These are phyloP conservation scores for Phanerotoma sp. DNA, from an alignment of 2,888 invertebrate species.

Conservation along the genomic window DNA sequence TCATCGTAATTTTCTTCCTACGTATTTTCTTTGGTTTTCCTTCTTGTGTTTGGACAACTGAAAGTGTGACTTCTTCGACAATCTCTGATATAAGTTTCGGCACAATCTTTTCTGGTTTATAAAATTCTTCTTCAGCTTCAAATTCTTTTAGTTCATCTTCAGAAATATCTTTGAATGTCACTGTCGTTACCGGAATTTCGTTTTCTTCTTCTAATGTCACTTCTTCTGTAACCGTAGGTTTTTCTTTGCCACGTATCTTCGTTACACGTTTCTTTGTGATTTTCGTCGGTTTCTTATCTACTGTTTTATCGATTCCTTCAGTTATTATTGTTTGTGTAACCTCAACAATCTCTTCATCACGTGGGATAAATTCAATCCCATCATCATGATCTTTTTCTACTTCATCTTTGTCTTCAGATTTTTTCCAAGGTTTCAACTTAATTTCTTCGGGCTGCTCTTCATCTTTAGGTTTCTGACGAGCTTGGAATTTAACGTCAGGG, in stretches of 20 bases:
- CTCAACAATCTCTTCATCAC: conserved; percentile 36
- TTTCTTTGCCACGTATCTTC: conserved; percentile 48
- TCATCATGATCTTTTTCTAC: conserved; percentile 40
- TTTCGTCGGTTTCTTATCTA: conserved; percentile 44
- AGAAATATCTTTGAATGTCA: conserved; percentile 42
- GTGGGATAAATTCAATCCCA: conserved; percentile 34
- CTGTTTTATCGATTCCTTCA: conserved; percentile 35
- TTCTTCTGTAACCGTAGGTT: conserved; percentile 55
- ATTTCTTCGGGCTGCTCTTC: conserved; percentile 52
- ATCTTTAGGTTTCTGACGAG: conserved; percentile 46
- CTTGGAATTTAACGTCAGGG: conserved; percentile 56
- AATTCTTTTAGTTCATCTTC: conserved; percentile 38
- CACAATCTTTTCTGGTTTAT: conserved; percentile 14
- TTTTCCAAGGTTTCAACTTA: conserved; percentile 51
- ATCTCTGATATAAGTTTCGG: conserved; percentile 33
- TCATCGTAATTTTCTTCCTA: conserved; percentile 46
- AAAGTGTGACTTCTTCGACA: conserved; percentile 46
- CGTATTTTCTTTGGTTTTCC: conserved; percentile 47
- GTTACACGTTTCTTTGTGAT: conserved; percentile 50
- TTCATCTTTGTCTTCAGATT: conserved; percentile 42
- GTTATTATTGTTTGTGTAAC: conserved; percentile 35
- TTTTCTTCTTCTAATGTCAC: conserved; percentile 47
- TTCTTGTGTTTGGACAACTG: conserved; percentile 55
- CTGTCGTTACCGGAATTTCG: conserved; percentile 44
- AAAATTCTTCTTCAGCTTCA: conserved; percentile 33